These are phyloP conservation scores for Drosophila subpulchrella DNA, from an alignment of 1,140 invertebrate species.

Conservation along the genomic window DNA sequence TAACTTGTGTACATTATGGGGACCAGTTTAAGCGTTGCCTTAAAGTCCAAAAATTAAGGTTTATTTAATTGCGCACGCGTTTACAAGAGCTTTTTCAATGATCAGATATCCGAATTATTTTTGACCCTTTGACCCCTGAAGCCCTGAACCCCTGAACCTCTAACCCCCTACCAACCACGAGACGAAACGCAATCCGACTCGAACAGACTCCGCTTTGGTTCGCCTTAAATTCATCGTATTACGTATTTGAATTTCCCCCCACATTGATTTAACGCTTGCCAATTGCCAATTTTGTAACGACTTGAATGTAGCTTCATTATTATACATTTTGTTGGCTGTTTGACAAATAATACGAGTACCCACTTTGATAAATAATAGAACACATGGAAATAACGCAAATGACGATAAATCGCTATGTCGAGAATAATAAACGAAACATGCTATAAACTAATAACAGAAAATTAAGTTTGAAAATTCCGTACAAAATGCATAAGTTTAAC, in stretches of 20 bases:
- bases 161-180: not conserved
- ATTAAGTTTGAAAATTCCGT: constrained; percentile 79
- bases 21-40: constrained; percentile 78
- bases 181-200: constrained; percentile 31
- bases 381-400: constrained; percentile 46
- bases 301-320: constrained; percentile 78
- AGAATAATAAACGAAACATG: constrained; percentile 56
- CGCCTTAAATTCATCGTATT: constrained; percentile 28
- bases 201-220: constrained; percentile 32
- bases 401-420: constrained; percentile 17
- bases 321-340: constrained; percentile 82
- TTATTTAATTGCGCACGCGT: constrained; percentile 50
- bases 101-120: constrained; percentile 7
- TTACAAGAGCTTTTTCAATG: constrained; percentile 45
- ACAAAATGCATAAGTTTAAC: constrained; percentile 72
- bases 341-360: constrained; percentile 68
- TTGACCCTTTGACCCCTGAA: constrained; percentile 1
- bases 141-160: not conserved
- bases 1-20: constrained; percentile 59
- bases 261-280: constrained; percentile 53
- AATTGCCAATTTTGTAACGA: constrained; percentile 64
- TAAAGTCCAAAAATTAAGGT: constrained; percentile 44
- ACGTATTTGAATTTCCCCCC: constrained; percentile 12
- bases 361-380: constrained; percentile 57
- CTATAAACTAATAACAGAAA: constrained; percentile 73